phyloP scores from a whole-genome alignment of 2,888 invertebrate genomes.

The Drosophila setosimentum region DNA sequence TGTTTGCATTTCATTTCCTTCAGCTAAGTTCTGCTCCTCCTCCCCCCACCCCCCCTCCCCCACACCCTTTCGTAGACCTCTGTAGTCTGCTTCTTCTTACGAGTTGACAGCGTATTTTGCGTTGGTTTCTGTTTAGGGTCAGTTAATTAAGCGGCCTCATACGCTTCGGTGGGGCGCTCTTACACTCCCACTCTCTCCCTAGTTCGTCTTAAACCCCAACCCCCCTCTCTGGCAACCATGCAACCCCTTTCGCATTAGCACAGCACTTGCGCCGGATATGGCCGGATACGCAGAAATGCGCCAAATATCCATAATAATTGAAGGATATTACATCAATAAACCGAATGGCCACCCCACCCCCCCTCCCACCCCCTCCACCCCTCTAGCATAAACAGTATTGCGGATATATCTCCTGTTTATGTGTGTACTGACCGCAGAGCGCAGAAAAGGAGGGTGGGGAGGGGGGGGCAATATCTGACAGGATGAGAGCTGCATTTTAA shows the following conservation, averaged over 20 bases:
- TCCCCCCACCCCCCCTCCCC: neutral
- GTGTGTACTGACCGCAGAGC: slow-evolving; percentile 35
- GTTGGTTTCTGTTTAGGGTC: slow-evolving; percentile 52
- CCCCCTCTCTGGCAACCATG: neutral
- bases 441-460: neutral
- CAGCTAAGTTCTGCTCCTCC: slow-evolving; percentile 28
- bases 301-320: slow-evolving; percentile 83
- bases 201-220: no score
- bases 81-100: slow-evolving; percentile 8
- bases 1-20: slow-evolving; percentile 80
- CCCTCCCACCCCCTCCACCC: slow-evolving; percentile 7
- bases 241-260: slow-evolving; percentile 43
- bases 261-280: slow-evolving; percentile 22
- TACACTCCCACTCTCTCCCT: neutral
- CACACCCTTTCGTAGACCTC: neutral
- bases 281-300: slow-evolving; percentile 67
- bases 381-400: neutral
- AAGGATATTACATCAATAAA: slow-evolving; percentile 84
- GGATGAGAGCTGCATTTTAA: slow-evolving; percentile 79
- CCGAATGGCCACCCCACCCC: slow-evolving; percentile 45
- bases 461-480: slow-evolving; percentile 7
- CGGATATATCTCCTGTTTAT: slow-evolving; percentile 23
- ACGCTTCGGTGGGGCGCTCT: neutral
- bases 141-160: slow-evolving; percentile 73
- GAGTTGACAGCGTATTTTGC: slow-evolving; percentile 56